Evolutionary conservation across 2,113 vertebrate genomes (phyloP), one percentile per base, ranked within the genome.

Genomic region (Sclerurus mexicanus): DNA sequence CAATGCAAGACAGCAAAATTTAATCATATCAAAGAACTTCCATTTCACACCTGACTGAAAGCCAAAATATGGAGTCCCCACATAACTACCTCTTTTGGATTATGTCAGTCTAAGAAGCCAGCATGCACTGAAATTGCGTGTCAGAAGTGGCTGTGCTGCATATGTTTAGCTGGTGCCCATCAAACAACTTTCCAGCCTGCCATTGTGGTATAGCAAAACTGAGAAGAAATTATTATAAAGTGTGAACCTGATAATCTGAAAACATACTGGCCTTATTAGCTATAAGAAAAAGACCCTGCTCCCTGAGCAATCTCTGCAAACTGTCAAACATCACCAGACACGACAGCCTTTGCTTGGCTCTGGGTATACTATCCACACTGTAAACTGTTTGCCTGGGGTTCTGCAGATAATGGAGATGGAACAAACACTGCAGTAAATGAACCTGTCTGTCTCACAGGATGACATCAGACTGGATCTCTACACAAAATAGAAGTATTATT

Each of bases 1-100:
- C 73, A 93, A 50, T 50, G n/a, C 17, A 91, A 87, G 64, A 78
- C 82, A 93, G 66, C 21, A 91, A 47, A 76, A 94, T 92, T 95
- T 84, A 68, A 82, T 60, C 30, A 35, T 90, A 93, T 73, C 3
- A 2, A 92, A 90, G 39, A 94, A 82, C 67, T 93, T 95, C 84
- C 49, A 96, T 96, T 96, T 96, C 90, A 95, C 66, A 95, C 39
- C 63, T 87, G 71, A 95, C 31, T 84, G 95, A 93, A 96, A 95
- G 42, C 25, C 95, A 97, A 87, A 97, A 80, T 44, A 62, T 23
- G 40, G 91, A 95, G 73, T 84, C 69, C 53, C 55, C 83, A 66
- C 96, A 95, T 46, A 95, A 71, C 86, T 88, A 77, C 49, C 44
- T 87, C 71, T 94, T 97, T 90, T 74, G 53, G 73, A 94, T 97